These are phyloP conservation scores for Etheostoma nigrum DNA, from an alignment of 2,797 vertebrate species.

Conservation along the genomic window DNA sequence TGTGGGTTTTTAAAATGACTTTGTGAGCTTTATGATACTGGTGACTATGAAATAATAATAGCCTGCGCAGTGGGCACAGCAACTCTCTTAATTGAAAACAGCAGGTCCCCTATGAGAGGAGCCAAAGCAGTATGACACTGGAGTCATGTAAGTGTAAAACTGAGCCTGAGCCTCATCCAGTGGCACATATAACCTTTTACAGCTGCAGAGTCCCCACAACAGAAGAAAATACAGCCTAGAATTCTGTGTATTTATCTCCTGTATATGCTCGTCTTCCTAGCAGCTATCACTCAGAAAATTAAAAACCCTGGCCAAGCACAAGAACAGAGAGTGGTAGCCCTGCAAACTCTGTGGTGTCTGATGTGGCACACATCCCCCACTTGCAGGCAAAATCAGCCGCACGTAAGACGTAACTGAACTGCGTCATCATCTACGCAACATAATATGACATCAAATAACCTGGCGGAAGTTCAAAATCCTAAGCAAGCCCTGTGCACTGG, in stretches of 20 bases:
- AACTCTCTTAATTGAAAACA: constrained; percentile 70
- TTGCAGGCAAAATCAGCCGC: constrained; percentile 34
- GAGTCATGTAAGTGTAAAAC: constrained; percentile 40
- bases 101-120: constrained; percentile 45
- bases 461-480: constrained; percentile 34
- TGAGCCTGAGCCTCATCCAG: constrained; percentile 9
- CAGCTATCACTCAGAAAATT: constrained; percentile 9
- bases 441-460: constrained; percentile 53
- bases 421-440: constrained; percentile 61
- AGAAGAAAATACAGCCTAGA: constrained; percentile 3
- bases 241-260: constrained; percentile 12
- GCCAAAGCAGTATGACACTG: constrained; percentile 39
- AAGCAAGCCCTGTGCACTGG: constrained; percentile 13
- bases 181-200: constrained; percentile 17
- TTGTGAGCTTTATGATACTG: constrained; percentile 29
- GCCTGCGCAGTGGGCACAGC: constrained; percentile 39
- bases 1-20: constrained; percentile 28
- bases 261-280: constrained; percentile 8
- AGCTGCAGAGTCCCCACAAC: constrained; percentile 41
- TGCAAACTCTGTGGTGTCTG: background rate
- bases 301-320: constrained; percentile 26
- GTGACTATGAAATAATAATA: constrained; percentile 63
- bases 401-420: constrained; percentile 36
- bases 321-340: constrained; percentile 28
- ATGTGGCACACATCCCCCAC: constrained; percentile 43